Conservation (phyloP, 2,113 vertebrate genomes). For the Chunga burmeisteri region DNA sequence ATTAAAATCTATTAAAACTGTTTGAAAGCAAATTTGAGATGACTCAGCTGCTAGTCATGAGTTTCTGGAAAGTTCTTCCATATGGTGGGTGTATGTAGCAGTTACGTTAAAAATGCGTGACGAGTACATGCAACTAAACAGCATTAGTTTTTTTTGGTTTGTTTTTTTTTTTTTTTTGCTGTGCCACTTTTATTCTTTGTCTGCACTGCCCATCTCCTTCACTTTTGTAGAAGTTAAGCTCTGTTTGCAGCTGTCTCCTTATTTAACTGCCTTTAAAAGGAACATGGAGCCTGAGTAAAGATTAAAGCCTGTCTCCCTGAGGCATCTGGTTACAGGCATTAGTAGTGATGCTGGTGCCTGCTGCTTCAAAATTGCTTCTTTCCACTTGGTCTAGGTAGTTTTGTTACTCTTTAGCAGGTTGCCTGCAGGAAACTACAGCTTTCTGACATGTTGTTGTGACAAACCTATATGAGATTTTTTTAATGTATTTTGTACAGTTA, state of each 20-base stretch:
- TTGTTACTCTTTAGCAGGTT: background rate
- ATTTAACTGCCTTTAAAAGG: background rate
- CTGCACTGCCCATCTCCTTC: background rate
- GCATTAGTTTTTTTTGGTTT: background rate
- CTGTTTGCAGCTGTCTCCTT: background rate
- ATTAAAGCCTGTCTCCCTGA: background rate
- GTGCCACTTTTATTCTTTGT: background rate
- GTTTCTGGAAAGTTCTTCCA: background rate
- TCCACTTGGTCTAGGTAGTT: background rate
- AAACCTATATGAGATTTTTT: background rate
- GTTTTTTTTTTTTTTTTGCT: background rate
- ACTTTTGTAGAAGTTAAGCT: background rate
- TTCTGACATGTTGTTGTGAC: background rate
- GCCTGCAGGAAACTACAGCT: background rate
- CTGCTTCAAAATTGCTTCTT: background rate
- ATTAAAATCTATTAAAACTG: background rate
- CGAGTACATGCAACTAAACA: background rate
- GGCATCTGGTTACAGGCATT: fast-evolving
- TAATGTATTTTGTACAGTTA: background rate
- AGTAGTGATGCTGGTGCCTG: background rate
- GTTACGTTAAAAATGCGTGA: fast-evolving
- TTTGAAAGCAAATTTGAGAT: background rate
- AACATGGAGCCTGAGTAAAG: background rate
- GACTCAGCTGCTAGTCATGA: background rate
- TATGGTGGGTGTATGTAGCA: background rate